Percentiles rank a stretch among this genome's conserved stretches.
phyloP scores from a whole-genome alignment of 2,113 vertebrate species.

The Crotalus horridus region DNA sequence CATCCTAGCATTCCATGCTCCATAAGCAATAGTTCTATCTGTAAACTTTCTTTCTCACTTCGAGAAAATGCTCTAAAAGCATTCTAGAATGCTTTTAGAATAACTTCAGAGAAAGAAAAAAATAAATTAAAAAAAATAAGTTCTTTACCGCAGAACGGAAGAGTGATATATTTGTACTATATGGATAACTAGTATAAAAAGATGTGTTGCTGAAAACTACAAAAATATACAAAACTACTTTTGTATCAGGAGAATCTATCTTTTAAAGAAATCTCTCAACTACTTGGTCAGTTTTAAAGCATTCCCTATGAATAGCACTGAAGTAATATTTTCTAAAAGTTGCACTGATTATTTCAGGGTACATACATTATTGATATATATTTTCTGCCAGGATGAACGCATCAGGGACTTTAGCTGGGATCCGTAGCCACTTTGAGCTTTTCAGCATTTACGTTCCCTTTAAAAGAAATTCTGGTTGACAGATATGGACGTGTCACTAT shows the following conservation, averaged over 20 bases:
- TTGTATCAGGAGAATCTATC: conserved; percentile 23
- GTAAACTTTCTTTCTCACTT: background rate
- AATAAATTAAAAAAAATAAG: conserved; percentile 7
- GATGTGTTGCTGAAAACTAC: conserved; percentile 33
- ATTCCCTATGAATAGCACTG: rapidly evolving
- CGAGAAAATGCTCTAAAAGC: background rate
- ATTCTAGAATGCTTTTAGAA: conserved; percentile 31
- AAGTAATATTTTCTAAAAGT: background rate
- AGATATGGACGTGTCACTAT: background rate
- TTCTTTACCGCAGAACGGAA: conserved; percentile 15
- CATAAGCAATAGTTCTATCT: background rate
- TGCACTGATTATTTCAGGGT: background rate
- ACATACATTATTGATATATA: background rate
- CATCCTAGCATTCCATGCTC: background rate
- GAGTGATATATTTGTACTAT: conserved; percentile 10
- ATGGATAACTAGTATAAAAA: conserved; percentile 15
- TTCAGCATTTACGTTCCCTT: background rate
- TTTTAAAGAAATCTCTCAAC: background rate
- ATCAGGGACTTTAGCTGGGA: conserved; percentile 11
- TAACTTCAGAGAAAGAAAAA: conserved; percentile 39
- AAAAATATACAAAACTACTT: conserved; percentile 38
- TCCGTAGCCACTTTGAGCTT: background rate
- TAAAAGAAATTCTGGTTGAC: background rate
- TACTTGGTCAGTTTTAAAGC: background rate
- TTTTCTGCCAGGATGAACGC: background rate